Evolutionary conservation across 1,140 invertebrate genomes (phyloP), one percentile per base, ranked within the genome.

Genomic region (Neomicropteryx cornuta): DNA sequence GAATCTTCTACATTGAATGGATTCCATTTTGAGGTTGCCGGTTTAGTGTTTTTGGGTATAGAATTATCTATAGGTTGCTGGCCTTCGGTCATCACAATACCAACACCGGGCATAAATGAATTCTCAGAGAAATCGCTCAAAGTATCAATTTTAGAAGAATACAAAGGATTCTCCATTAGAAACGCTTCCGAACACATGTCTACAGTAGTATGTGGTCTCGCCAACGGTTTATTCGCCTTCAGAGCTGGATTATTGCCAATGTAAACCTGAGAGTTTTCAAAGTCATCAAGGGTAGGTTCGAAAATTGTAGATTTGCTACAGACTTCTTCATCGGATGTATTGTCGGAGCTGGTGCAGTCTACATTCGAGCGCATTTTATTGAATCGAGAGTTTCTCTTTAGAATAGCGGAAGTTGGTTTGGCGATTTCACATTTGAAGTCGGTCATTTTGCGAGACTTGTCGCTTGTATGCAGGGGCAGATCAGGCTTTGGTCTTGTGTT

Each of bases 1-100:
- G n/a, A n/a, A n/a, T n/a, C n/a, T n/a, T n/a, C n/a, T n/a, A 46
- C 28, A 41, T 66, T 65, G 63, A 61, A 77, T n/a, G 50, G 70
- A 55, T 50, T 78, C 51, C 58, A 70, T 63, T 66, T 78, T n/a
- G n/a, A n/a, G n/a, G n/a, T n/a, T n/a, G n/a, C n/a, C n/a, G n/a
- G n/a, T n/a, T n/a, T n/a, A n/a, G n/a, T n/a, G n/a, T n/a, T n/a
- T n/a, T n/a, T n/a, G n/a, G n/a, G n/a, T n/a, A n/a, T n/a, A n/a
- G n/a, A n/a, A n/a, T n/a, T n/a, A n/a, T n/a, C n/a, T n/a, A n/a
- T n/a, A n/a, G n/a, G n/a, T n/a, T n/a, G n/a, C n/a, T n/a, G n/a
- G n/a, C n/a, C n/a, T n/a, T n/a, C n/a, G n/a, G n/a, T n/a, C n/a
- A n/a, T n/a, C n/a, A n/a, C n/a, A n/a, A 28, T 30, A 3, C 32